Evolutionary conservation across 2,113 vertebrate genomes (phyloP).

Genomic region (Laterallus jamaicensis): DNA sequence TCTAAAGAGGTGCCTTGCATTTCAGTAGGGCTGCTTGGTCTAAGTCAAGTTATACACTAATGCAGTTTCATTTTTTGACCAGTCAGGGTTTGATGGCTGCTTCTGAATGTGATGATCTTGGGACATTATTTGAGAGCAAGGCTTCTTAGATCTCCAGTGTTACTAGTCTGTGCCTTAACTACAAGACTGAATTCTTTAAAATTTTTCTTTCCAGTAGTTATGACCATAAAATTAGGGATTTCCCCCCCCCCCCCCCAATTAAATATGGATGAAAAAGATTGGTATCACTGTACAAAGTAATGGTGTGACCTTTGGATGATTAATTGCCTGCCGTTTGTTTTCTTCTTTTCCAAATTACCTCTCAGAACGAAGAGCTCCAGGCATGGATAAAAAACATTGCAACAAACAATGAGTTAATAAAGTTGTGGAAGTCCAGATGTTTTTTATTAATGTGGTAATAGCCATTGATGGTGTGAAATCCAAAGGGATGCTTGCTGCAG

Average conservation of each 20-base stretch:
- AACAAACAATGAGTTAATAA: background rate
- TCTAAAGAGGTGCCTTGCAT: background rate
- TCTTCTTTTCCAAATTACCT: conserved; percentile 27
- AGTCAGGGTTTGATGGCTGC: background rate
- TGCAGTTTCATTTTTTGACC: background rate
- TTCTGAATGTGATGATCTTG: background rate
- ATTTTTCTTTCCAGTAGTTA: background rate
- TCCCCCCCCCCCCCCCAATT: background rate
- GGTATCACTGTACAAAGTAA: background rate
- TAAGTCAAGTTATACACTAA: background rate
- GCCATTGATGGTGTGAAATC: background rate
- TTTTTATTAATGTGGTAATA: conserved; percentile 2
- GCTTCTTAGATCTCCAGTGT: background rate
- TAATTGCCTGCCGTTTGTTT: background rate
- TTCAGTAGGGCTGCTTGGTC: background rate
- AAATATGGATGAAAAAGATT: background rate
- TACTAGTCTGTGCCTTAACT: background rate
- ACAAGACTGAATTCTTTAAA: background rate
- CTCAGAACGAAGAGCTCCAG: background rate
- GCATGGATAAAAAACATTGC: background rate
- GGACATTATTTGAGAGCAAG: background rate
- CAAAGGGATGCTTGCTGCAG: background rate
- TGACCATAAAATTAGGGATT: background rate
- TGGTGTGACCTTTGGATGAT: background rate
- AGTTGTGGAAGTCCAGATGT: background rate